phyloP scores from a whole-genome alignment of 2,113 vertebrate species.

The Paedocypris sp. region DNA sequence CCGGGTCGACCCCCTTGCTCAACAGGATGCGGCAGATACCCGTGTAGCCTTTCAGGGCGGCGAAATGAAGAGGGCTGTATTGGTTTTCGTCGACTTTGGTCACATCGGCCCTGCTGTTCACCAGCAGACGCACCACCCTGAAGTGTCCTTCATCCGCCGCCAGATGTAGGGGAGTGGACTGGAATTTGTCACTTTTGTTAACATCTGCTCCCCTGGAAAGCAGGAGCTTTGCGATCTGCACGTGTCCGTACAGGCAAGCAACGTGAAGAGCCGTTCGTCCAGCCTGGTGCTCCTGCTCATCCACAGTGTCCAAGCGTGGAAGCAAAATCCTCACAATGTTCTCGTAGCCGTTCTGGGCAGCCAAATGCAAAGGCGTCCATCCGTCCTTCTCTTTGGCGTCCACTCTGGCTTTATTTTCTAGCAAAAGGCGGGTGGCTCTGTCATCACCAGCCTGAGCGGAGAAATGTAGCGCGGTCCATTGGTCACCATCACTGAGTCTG shows the following conservation, averaged over 20 bases:
- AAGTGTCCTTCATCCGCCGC: conserved; percentile 69
- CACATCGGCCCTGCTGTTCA: conserved; percentile 49
- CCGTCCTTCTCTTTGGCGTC: conserved; percentile 57
- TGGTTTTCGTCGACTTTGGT: conserved; percentile 53
- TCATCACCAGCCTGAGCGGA: conserved; percentile 73
- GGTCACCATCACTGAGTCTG: conserved; percentile 57
- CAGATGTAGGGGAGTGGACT: conserved; percentile 63
- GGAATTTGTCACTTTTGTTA: conserved; percentile 55
- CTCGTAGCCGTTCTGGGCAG: conserved; percentile 76
- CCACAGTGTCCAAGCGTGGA: conserved; percentile 53
- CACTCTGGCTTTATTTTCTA: conserved; percentile 57
- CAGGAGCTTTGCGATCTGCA: conserved; percentile 67
- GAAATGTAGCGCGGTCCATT: conserved; percentile 72
- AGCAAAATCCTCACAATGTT: conserved; percentile 66
- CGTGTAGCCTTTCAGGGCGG: conserved; percentile 60
- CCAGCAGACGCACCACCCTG: conserved; percentile 62
- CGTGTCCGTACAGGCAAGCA: conserved; percentile 65
- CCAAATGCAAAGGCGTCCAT: conserved; percentile 74
- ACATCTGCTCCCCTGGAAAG: conserved; percentile 60
- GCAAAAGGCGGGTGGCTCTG: conserved; percentile 50
- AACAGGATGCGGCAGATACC: conserved; percentile 74
- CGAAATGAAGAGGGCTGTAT: conserved; percentile 67
- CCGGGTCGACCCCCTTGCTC: conserved; percentile 48
- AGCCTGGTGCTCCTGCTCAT: conserved; percentile 45
- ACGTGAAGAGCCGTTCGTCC: conserved; percentile 68